Conservation (phyloP, 2,888 invertebrate genomes). For the Drymonia ruficornis region DNA sequence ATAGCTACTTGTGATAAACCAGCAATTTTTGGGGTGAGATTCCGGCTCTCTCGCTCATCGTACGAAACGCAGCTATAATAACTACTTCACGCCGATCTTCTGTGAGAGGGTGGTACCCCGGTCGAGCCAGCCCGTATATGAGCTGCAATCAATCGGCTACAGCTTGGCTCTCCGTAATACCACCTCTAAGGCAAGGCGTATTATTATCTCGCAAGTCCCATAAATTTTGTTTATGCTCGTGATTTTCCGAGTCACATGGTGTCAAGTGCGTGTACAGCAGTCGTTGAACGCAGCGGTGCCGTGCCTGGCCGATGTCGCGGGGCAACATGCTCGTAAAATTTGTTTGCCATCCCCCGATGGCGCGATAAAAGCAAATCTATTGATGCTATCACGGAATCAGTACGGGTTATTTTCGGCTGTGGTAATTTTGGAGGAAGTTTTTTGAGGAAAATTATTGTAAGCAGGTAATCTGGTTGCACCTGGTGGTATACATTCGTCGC, state of each 20-base stretch:
- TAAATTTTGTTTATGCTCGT: slow-evolving; percentile 18
- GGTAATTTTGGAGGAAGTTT: slow-evolving; percentile 18
- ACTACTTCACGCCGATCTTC: too few species aligned
- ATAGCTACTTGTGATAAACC: too few species aligned
- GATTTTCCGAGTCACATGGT: slow-evolving; percentile 43
- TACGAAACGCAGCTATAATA: too few species aligned
- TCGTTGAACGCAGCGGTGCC: slow-evolving; percentile 63
- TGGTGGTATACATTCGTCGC: too few species aligned
- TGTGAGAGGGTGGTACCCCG: too few species aligned
- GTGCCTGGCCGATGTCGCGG: slow-evolving; percentile 68
- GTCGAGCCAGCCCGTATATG: too few species aligned
- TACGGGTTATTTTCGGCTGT: slow-evolving; percentile 15
- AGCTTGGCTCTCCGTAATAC: too few species aligned
- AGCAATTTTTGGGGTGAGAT: too few species aligned
- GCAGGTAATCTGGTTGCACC: too few species aligned
- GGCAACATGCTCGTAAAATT: slow-evolving; percentile 67
- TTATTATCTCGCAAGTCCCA: slow-evolving; percentile 9
- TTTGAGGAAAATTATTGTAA: too few species aligned
- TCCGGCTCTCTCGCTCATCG: too few species aligned
- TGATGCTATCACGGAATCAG: slow-evolving; percentile 52
- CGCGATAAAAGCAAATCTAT: slow-evolving; percentile 53
- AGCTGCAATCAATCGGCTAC: too few species aligned
- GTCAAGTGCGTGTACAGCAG: slow-evolving; percentile 68
- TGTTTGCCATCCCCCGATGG: slow-evolving; percentile 59
- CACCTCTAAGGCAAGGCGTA: not conserved